phyloP scores from a whole-genome alignment of 1,140 invertebrate genomes.

The Camponotus vicinus region DNA sequence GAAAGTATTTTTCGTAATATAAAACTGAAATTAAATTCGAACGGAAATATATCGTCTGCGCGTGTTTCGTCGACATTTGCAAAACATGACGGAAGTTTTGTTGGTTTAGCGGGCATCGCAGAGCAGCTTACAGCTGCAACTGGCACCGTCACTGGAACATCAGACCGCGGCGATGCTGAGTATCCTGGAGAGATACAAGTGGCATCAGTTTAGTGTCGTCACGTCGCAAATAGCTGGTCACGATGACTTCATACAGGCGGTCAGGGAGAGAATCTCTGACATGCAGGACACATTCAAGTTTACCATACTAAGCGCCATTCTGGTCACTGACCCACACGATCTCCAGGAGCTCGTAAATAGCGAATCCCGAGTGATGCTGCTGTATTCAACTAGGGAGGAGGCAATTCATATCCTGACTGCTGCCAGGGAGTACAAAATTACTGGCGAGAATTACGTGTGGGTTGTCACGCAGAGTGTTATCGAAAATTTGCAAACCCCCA shows the following conservation, averaged over 20 bases:
- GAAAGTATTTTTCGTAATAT: not conserved
- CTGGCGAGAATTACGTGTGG: slow-evolving; percentile 98
- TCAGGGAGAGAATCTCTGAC: slow-evolving; percentile 93
- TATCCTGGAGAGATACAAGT: slow-evolving; percentile 97
- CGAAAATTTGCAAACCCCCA: slow-evolving; percentile 91
- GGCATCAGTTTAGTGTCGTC: slow-evolving; percentile 98
- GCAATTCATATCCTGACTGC: slow-evolving; percentile 93
- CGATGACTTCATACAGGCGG: slow-evolving; percentile 97
- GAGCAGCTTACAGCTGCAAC: slow-evolving; percentile 94
- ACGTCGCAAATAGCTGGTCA: slow-evolving; percentile 97
- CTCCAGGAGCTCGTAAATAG: slow-evolving; percentile 93
- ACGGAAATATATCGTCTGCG: not conserved
- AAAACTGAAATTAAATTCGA: slow-evolving; percentile 8
- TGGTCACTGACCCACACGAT: slow-evolving; percentile 90
- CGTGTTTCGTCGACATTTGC: not conserved
- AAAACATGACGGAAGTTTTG: slow-evolving; percentile 1
- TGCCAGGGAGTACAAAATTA: slow-evolving; percentile 94
- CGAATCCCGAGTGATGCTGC: slow-evolving; percentile 96
- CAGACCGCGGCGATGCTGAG: slow-evolving; percentile 97
- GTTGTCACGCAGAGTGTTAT: slow-evolving; percentile 98
- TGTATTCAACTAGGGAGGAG: slow-evolving; percentile 96
- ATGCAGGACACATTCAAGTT: slow-evolving; percentile 96
- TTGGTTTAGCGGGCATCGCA: slow-evolving; percentile 90
- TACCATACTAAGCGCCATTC: slow-evolving; percentile 94
- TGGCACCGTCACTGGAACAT: slow-evolving; percentile 97